Percentiles rank a stretch among this genome's conserved stretches.
phyloP scores from a whole-genome alignment of 2,888 invertebrate species.

The Eurois occulta region DNA sequence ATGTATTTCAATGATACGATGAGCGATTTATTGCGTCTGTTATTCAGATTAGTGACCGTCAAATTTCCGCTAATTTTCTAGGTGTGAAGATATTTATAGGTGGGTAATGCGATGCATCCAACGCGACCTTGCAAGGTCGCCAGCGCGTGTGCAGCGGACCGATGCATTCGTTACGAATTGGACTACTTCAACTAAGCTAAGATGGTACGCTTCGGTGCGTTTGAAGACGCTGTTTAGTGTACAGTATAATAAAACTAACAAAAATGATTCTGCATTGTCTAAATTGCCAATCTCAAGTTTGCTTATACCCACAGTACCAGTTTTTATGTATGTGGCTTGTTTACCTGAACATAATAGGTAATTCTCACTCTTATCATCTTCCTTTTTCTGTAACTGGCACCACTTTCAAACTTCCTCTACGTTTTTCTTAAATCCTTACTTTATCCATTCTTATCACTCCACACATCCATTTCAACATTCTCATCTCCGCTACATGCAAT shows the following conservation, averaged over 20 bases:
- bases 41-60: background rate
- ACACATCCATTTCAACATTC: no score
- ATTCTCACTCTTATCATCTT: no score
- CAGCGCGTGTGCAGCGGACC: slow-evolving; percentile 61
- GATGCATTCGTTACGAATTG: slow-evolving; percentile 62
- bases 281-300: slow-evolving; percentile 20
- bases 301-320: background rate
- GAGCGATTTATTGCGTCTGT: background rate
- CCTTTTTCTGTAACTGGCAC: no score
- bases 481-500: no score
- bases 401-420: no score
- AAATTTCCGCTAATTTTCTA: slow-evolving; percentile 42
- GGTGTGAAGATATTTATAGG: slow-evolving; percentile 59
- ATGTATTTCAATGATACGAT: background rate
- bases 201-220: slow-evolving; percentile 51
- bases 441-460: no score
- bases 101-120: slow-evolving; percentile 53
- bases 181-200: slow-evolving; percentile 49
- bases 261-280: slow-evolving; percentile 8
- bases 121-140: slow-evolving; percentile 76
- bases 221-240: slow-evolving; percentile 21
- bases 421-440: no score
- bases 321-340: background rate
- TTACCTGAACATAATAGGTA: background rate
- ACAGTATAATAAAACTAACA: slow-evolving; percentile 21